Evolutionary conservation across 2,797 vertebrate species (phyloP), one percentile per base, ranked within the genome.

Genomic region (Pangasius macronema): DNA sequence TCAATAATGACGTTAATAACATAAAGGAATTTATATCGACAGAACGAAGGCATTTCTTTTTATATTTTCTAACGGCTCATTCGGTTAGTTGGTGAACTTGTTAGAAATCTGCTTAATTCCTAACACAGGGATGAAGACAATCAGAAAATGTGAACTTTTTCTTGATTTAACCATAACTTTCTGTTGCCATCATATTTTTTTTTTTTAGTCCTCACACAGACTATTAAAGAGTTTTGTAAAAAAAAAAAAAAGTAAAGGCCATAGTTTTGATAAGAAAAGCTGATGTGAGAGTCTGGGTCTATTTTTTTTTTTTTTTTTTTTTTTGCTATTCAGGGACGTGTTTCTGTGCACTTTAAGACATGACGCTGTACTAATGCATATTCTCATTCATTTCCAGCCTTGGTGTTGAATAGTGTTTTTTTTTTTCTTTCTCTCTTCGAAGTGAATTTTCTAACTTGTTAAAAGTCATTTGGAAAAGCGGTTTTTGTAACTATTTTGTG

Each of bases 301-400:
- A 39, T 39, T 24, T 46, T 49, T 59, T 73, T 85, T 0, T 49
- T 30, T 57, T 61, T 16, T 30, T 20, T 63, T 79, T 70, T 46
- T 81, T 88, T 85, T 82, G 85, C 85, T 72, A 24, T 83, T 89
- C 86, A 85, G 85, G 87, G 87, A 88, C 42, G 85, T 89, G 84
- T 89, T 90, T 68, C 81, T 77, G 77, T 86, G 90, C 90, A 89
- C 88, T 89, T 90, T 87, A 90, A 46, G 72, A 84, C 61, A 70
- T 49, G 51, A 85, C 49, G 82, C 82, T 82, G 82, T 87, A 81
- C 49, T 76, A 84, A 65, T 27, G 83, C 59, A 55, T 67, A 75
- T 30, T 67, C 33, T 46, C 59, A 2, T 85, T 39, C 68, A 73
- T 75, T 65, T 82, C 72, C 77, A 73, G n/a, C 53, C 79, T 86